phyloP scores from a whole-genome alignment of 2,888 invertebrate genomes.

The Meteorus colon region DNA sequence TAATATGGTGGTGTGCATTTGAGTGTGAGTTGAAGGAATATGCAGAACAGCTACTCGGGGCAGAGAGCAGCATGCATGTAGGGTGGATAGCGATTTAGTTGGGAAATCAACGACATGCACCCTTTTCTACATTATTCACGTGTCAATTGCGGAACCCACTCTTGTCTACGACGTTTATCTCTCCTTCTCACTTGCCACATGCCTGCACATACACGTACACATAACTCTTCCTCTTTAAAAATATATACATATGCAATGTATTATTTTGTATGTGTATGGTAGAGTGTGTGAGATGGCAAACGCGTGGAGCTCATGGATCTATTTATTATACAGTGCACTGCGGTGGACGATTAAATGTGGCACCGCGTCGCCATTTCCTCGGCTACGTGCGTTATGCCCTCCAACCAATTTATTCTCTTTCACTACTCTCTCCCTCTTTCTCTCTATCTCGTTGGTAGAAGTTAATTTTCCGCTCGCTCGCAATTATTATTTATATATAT shows the following conservation, averaged over 20 bases:
- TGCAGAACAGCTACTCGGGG: not conserved
- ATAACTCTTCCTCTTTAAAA: slow-evolving; percentile 1
- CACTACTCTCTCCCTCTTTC: not conserved
- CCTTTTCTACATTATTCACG: slow-evolving; percentile 31
- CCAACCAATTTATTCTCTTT: slow-evolving; percentile 9
- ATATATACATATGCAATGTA: slow-evolving; percentile 11
- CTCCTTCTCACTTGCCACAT: slow-evolving; percentile 13
- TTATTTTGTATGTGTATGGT: not conserved
- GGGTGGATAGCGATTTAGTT: slow-evolving; percentile 29
- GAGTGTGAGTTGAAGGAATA: not conserved
- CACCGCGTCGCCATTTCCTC: slow-evolving; percentile 10
- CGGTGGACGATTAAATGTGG: slow-evolving; percentile 42
- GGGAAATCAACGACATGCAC: slow-evolving; percentile 36
- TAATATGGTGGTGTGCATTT: not conserved
- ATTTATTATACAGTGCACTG: slow-evolving; percentile 46
- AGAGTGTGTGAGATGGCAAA: slow-evolving; percentile 12
- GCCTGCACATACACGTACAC: not conserved
- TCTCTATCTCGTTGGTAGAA: slow-evolving; percentile 18
- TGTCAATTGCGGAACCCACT: slow-evolving; percentile 30
- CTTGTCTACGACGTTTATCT: slow-evolving; percentile 20
- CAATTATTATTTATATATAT: slow-evolving; percentile 1
- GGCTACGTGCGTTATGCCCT: not conserved
- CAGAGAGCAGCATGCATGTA: not conserved
- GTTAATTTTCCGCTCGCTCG: slow-evolving; percentile 39
- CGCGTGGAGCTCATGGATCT: slow-evolving; percentile 36